Conservation (phyloP, 1,140 invertebrate genomes). For the Adoxophyes honmai region DNA sequence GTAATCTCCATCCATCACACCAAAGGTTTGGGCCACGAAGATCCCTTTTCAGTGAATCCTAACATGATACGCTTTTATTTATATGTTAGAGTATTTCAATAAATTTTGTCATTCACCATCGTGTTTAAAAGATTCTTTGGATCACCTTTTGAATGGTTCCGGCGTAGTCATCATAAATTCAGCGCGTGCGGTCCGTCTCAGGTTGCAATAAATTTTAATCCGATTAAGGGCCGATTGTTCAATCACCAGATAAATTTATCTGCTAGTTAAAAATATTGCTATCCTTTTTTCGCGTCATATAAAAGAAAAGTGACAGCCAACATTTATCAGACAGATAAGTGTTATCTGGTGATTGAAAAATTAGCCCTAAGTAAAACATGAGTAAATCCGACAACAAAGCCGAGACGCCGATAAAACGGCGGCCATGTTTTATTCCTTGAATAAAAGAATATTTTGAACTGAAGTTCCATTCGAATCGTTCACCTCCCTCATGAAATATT, state of each 20-base stretch:
- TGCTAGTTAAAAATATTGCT: too few relatives aligned
- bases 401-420: constrained; percentile 14
- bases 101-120: constrained; percentile 18
- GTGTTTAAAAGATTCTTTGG: constrained; percentile 7
- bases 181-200: too few relatives aligned
- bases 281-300: too few relatives aligned
- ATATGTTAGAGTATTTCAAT: constrained; percentile 29
- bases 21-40: constrained; percentile 18
- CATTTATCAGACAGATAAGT: too few relatives aligned
- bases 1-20: constrained; percentile 34
- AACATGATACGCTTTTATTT: constrained; percentile 29
- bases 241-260: too few relatives aligned
- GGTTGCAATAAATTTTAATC: too few relatives aligned
- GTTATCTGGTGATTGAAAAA: too few relatives aligned
- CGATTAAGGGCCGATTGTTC: too few relatives aligned
- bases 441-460: constrained; percentile 40
- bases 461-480: constrained; percentile 25
- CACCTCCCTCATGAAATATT: constrained; percentile 36
- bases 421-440: constrained; percentile 34
- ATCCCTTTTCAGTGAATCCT: constrained; percentile 27
- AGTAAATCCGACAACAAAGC: constrained; percentile 17
- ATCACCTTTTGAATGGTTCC: constrained; percentile 4
- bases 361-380: too few relatives aligned
- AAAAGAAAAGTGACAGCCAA: too few relatives aligned
- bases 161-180: too few relatives aligned